Evolutionary conservation across 2,113 vertebrate species (phyloP).

Genomic region (Antigone vipio): DNA sequence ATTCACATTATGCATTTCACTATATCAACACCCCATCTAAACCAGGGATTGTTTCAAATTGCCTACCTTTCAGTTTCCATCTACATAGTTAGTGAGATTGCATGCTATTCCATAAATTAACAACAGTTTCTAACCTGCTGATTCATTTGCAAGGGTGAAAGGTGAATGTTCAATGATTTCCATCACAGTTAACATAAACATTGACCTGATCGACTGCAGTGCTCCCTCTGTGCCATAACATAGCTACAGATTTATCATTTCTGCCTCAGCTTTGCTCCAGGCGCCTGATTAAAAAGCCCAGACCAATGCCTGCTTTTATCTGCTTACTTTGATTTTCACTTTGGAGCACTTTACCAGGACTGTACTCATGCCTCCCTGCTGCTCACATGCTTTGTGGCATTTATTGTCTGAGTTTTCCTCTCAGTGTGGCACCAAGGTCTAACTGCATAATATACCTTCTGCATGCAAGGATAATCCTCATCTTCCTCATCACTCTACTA

Average conservation of each 20-base stretch:
- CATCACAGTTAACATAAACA: slow-evolving; percentile 57
- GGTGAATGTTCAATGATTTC: slow-evolving; percentile 51
- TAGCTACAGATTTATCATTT: slow-evolving; percentile 43
- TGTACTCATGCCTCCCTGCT: slow-evolving; percentile 17
- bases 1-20: background rate
- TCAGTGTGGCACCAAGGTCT: slow-evolving; percentile 25
- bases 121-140: background rate
- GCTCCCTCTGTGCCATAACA: slow-evolving; percentile 25
- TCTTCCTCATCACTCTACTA: background rate
- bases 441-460: slow-evolving; percentile 15
- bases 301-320: slow-evolving; percentile 51
- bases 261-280: slow-evolving; percentile 39
- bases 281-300: slow-evolving; percentile 59
- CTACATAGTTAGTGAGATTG: background rate
- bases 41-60: background rate
- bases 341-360: slow-evolving; percentile 28
- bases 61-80: background rate
- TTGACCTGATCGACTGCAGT: slow-evolving; percentile 26
- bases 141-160: slow-evolving; percentile 61
- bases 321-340: slow-evolving; percentile 64
- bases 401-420: slow-evolving; percentile 64
- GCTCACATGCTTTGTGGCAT: slow-evolving; percentile 38
- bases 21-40: background rate
- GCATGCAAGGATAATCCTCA: background rate
- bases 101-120: slow-evolving; percentile 47